A percentile compares a stretch with the other conserved stretches of the same genome.
Evolutionary conservation across 2,888 invertebrate genomes (phyloP).

Genomic region (Drosophila algonquin): DNA sequence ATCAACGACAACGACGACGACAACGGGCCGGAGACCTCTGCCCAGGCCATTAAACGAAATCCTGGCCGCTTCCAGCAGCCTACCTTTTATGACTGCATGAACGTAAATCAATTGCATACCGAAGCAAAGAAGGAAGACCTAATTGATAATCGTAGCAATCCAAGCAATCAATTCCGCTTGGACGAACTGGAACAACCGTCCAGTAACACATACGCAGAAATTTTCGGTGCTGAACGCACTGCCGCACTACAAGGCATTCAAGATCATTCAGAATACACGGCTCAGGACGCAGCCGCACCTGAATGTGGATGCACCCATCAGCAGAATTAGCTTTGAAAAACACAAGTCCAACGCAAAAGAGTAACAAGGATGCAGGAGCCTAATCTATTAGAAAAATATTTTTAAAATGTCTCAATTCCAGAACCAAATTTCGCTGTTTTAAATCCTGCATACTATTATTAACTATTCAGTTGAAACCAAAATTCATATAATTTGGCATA

Average conservation of each 20-base stretch:
- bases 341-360: not conserved
- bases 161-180: no score
- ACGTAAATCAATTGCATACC: not conserved
- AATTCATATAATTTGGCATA: no score
- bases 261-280: not conserved
- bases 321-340: not conserved
- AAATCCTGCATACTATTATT: no score
- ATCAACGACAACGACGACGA: not conserved
- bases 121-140: not conserved
- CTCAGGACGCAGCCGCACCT: not conserved
- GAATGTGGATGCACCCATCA: not conserved
- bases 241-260: not conserved
- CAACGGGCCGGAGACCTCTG: not conserved
- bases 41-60: not conserved
- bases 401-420: no score
- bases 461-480: no score
- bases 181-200: not conserved
- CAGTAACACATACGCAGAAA: not conserved
- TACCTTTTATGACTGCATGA: not conserved
- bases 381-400: no score
- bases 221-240: not conserved
- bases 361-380: no score
- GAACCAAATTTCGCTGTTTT: no score
- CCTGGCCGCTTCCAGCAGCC: not conserved
- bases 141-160: no score